Conservation (phyloP, 2,888 invertebrate genomes). For the Phytoseiulus persimilis region DNA sequence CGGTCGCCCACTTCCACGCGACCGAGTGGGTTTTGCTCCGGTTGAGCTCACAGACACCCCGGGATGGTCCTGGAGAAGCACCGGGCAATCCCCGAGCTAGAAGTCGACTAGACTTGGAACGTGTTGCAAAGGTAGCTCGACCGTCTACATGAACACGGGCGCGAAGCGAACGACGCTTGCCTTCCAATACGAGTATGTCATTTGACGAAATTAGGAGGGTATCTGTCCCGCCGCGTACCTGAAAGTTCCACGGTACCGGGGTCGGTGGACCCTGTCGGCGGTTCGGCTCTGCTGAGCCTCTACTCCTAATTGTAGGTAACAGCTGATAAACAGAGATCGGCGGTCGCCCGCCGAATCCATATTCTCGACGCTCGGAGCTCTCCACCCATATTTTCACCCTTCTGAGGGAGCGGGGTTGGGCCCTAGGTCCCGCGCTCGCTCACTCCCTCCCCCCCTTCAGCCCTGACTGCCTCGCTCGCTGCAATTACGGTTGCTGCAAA, state of each 20-base stretch:
- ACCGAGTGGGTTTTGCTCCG: no score
- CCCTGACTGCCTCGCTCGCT: background rate
- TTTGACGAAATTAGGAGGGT: background rate
- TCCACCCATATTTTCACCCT: background rate
- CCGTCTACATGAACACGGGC: no score
- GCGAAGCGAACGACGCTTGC: no score
- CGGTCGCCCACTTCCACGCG: no score
- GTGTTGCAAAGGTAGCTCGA: no score
- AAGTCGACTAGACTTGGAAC: no score
- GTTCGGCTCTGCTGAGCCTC: background rate
- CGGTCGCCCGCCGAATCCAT: background rate
- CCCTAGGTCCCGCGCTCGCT: background rate
- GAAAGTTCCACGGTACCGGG: background rate
- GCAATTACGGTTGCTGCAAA: constrained; percentile 5
- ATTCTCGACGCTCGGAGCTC: background rate
- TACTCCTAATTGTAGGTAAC: background rate
- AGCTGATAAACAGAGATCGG: background rate
- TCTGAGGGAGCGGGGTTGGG: background rate
- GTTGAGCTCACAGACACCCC: no score
- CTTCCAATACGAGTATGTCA: background rate
- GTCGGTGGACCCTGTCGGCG: background rate
- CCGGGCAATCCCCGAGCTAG: no score
- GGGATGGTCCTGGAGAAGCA: no score
- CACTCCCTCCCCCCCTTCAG: background rate
- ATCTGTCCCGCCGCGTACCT: background rate